These are phyloP conservation scores for Anabacerthia variegaticeps DNA, from an alignment of 2,797 vertebrate genomes.

Conservation along the genomic window DNA sequence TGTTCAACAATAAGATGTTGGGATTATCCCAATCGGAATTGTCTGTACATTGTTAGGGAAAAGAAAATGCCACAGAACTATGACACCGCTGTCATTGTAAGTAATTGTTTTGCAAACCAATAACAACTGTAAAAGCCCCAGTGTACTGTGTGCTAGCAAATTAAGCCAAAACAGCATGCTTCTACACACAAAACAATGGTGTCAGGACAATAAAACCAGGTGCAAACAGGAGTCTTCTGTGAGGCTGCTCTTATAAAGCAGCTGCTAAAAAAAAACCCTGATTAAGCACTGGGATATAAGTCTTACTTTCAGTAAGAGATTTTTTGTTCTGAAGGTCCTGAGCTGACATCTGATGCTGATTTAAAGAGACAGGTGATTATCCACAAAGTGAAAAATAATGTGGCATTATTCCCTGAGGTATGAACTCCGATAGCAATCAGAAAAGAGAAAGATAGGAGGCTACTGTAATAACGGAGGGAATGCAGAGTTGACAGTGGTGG, in stretches of 20 bases:
- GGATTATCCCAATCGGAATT: background rate
- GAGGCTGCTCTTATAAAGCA: background rate
- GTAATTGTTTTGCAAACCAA: background rate
- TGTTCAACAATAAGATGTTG: background rate
- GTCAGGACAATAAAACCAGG: background rate
- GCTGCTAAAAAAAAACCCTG: background rate
- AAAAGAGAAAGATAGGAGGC: background rate
- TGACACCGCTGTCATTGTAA: background rate
- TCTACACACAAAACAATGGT: background rate
- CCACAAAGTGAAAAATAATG: conserved; percentile 40
- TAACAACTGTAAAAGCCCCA: background rate
- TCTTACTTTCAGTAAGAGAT: background rate
- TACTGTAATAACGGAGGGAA: background rate
- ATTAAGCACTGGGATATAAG: background rate
- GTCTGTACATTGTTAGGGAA: fast-evolving
- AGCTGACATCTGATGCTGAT: background rate
- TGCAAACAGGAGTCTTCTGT: background rate
- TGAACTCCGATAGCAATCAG: background rate
- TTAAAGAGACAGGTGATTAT: conserved; percentile 53
- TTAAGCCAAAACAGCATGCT: background rate
- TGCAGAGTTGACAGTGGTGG: background rate
- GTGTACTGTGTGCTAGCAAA: background rate
- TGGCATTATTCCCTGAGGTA: conserved; percentile 39
- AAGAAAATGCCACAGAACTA: background rate
- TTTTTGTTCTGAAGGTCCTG: background rate